These are phyloP conservation scores for Butastur rufipennis DNA, from an alignment of 2,113 vertebrate species.

Conservation along the genomic window DNA sequence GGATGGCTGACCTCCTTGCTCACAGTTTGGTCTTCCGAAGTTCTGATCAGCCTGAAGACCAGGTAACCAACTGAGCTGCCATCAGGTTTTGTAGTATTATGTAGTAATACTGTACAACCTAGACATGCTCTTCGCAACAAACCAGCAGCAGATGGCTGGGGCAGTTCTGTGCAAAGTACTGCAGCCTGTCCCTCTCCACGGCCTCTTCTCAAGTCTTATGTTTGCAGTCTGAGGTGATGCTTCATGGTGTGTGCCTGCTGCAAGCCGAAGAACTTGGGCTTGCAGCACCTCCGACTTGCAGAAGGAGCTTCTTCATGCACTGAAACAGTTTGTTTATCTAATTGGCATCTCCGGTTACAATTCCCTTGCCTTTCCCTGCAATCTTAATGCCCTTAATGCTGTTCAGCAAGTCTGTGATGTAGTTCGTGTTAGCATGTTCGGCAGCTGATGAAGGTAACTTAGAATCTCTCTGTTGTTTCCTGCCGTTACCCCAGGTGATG, in stretches of 20 bases:
- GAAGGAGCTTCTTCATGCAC: not conserved
- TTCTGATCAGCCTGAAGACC: not conserved
- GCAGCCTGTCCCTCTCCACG: not conserved
- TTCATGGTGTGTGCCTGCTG: not conserved
- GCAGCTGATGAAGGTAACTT: not conserved
- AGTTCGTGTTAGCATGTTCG: rapidly evolving
- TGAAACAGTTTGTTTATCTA: not conserved
- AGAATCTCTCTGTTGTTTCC: not conserved
- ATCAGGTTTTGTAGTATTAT: rapidly evolving
- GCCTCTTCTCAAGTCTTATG: not conserved
- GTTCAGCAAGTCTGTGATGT: not conserved
- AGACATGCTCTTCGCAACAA: rapidly evolving
- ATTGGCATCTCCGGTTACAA: not conserved
- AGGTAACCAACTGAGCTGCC: not conserved
- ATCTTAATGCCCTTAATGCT: not conserved
- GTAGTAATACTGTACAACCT: not conserved
- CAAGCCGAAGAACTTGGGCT: not conserved
- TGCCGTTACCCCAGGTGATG: not conserved
- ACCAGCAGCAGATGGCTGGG: not conserved
- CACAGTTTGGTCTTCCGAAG: not conserved
- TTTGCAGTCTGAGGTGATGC: not conserved
- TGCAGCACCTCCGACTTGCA: not conserved
- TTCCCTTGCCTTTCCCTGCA: not conserved
- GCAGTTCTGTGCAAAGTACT: rapidly evolving
- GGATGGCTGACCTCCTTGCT: not conserved